phyloP scores from a whole-genome alignment of 1,140 invertebrate species.

The Alviniconcha marisindica region DNA sequence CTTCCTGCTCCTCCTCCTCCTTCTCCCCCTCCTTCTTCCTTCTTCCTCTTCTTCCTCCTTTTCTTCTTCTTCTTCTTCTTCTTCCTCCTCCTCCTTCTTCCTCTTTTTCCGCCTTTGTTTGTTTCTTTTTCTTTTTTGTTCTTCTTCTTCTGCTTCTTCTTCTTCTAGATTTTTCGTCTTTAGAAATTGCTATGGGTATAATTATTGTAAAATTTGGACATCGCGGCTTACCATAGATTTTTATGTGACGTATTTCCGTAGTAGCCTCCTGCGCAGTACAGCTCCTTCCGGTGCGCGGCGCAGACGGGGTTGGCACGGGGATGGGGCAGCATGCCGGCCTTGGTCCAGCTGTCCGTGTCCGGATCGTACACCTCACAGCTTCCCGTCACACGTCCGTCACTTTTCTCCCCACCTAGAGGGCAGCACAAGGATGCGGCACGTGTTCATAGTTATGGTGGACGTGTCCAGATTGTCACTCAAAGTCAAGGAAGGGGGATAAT shows the following conservation, averaged over 20 bases:
- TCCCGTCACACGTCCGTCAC: constrained; percentile 51
- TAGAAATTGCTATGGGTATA: no score
- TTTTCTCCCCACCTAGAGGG: constrained; percentile 56
- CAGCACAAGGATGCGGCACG: not conserved
- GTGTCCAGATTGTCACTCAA: no score
- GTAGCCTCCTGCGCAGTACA: constrained; percentile 60
- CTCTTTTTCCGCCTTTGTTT: not conserved
- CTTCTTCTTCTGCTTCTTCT: not conserved
- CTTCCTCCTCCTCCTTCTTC: no score
- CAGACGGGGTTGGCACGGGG: constrained; percentile 52
- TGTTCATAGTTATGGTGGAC: no score
- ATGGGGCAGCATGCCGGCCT: constrained; percentile 47
- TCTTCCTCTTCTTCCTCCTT: no score
- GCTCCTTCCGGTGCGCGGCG: constrained; percentile 45
- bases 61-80: no score
- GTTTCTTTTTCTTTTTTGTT: not conserved
- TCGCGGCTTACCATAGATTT: constrained; percentile 58
- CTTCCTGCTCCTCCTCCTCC: no score
- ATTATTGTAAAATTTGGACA: no score
- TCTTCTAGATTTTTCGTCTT: not conserved
- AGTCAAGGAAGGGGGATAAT: no score
- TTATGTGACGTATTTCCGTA: constrained; percentile 53
- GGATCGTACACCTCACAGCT: constrained; percentile 59
- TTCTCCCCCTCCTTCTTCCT: no score
- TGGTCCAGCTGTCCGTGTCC: constrained; percentile 51